phyloP scores from a whole-genome alignment of 1,140 invertebrate genomes.

The Saccostrea cuccullata region DNA sequence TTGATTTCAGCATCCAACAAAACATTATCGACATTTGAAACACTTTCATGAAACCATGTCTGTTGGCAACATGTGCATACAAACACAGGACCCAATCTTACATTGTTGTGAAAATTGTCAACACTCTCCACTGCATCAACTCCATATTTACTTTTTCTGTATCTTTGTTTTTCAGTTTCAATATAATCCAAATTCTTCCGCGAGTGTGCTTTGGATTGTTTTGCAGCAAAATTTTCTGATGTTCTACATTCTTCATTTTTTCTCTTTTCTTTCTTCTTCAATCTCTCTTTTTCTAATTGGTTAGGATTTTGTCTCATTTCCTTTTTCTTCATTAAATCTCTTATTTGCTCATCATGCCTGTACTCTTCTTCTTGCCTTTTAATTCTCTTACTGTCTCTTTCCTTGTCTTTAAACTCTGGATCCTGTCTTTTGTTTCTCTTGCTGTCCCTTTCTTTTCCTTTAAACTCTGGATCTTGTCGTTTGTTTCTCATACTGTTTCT shows the following conservation, averaged over 20 bases:
- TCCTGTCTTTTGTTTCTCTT: conserved; percentile 22
- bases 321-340: conserved; percentile 32
- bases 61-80: too few relatives aligned
- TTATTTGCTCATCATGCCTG: conserved; percentile 40
- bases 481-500: neutral
- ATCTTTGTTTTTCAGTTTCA: conserved; percentile 30
- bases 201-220: neutral
- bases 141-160: conserved; percentile 15
- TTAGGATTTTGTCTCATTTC: conserved; percentile 41
- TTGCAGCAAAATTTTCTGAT: conserved; percentile 9
- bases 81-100: conserved; percentile 35
- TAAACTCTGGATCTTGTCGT: neutral
- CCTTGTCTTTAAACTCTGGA: conserved; percentile 41
- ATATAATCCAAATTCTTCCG: conserved; percentile 8
- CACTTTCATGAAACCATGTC: neutral
- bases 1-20: neutral
- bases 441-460: neutral
- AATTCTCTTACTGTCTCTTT: conserved; percentile 48
- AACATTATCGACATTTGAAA: neutral
- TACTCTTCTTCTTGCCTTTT: neutral
- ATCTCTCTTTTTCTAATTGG: conserved; percentile 16
- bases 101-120: conserved; percentile 40
- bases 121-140: conserved; percentile 25
- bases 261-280: conserved; percentile 37
- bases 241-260: conserved; percentile 22